Evolutionary conservation across 2,888 invertebrate genomes (phyloP).

Genomic region (Dryobota labecula): DNA sequence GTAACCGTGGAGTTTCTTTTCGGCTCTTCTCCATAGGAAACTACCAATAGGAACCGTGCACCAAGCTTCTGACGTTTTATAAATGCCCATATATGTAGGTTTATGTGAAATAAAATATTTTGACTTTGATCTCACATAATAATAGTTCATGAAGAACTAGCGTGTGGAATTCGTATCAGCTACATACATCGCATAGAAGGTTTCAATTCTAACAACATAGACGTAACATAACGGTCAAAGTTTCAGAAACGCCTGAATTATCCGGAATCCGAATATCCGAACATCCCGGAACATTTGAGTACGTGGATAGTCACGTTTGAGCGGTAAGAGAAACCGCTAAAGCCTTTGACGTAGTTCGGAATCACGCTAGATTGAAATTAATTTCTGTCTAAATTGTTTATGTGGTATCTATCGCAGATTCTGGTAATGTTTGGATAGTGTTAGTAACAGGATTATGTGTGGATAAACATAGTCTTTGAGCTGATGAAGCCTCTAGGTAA

Average conservation of each 20-base stretch:
- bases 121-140: too few relatives aligned
- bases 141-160: not conserved
- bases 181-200: not conserved
- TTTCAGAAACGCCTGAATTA: constrained; percentile 24
- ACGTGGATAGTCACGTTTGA: constrained; percentile 12
- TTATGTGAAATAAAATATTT: too few relatives aligned
- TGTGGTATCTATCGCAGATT: not conserved
- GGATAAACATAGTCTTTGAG: not conserved
- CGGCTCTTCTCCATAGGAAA: too few relatives aligned
- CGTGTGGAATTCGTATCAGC: not conserved
- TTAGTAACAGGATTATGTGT: not conserved
- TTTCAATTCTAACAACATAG: not conserved
- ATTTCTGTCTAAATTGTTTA: constrained; percentile 25
- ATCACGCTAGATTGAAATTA: constrained; percentile 28
- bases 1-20: too few relatives aligned
- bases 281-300: constrained; percentile 8
- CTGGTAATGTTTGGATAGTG: constrained; percentile 20
- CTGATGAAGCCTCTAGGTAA: too few relatives aligned
- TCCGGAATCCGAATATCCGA: constrained; percentile 11
- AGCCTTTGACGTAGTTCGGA: constrained; percentile 33
- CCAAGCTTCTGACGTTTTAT: too few relatives aligned
- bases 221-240: constrained; percentile 5
- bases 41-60: too few relatives aligned
- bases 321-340: constrained; percentile 15
- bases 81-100: too few relatives aligned